Percentiles rank a stretch among this genome's conserved stretches.
Conservation (phyloP, 2,888 invertebrate genomes). For the Onchidella celtica region DNA sequence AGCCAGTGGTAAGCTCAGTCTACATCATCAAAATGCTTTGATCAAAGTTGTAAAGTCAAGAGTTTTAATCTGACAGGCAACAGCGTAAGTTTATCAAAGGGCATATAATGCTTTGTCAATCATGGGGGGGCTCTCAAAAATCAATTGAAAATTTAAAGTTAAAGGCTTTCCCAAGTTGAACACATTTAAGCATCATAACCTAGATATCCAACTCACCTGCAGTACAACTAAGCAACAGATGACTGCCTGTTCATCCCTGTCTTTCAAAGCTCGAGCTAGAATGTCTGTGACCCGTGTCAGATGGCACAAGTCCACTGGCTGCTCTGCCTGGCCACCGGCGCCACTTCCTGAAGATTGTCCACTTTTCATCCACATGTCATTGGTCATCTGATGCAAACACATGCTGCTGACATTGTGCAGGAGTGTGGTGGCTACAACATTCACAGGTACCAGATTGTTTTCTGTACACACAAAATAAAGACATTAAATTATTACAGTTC, state of each 20-base stretch:
- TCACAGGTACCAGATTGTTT: slow-evolving; percentile 41
- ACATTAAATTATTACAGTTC: background rate
- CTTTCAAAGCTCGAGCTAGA: slow-evolving; percentile 70
- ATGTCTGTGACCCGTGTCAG: slow-evolving; percentile 75
- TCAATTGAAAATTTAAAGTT: too few species aligned
- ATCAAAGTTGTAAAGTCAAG: too few species aligned
- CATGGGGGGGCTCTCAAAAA: too few species aligned
- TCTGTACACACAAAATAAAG: background rate
- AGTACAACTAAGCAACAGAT: slow-evolving; percentile 75
- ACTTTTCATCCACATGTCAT: slow-evolving; percentile 65
- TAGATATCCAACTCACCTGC: too few species aligned
- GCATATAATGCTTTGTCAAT: too few species aligned
- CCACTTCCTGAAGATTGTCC: slow-evolving; percentile 62
- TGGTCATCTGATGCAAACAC: slow-evolving; percentile 77
- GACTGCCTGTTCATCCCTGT: slow-evolving; percentile 69
- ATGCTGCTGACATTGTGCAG: slow-evolving; percentile 78
- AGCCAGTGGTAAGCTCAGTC: too few species aligned
- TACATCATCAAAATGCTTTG: too few species aligned
- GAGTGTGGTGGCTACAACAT: slow-evolving; percentile 68
- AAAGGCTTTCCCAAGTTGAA: too few species aligned
- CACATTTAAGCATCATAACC: too few species aligned
- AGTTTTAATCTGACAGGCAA: too few species aligned
- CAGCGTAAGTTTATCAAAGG: too few species aligned
- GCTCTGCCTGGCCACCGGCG: slow-evolving; percentile 48
- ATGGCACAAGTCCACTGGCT: slow-evolving; percentile 71